phyloP scores from a whole-genome alignment of 2,888 invertebrate genomes.

The Cryptocheilus praepositus region DNA sequence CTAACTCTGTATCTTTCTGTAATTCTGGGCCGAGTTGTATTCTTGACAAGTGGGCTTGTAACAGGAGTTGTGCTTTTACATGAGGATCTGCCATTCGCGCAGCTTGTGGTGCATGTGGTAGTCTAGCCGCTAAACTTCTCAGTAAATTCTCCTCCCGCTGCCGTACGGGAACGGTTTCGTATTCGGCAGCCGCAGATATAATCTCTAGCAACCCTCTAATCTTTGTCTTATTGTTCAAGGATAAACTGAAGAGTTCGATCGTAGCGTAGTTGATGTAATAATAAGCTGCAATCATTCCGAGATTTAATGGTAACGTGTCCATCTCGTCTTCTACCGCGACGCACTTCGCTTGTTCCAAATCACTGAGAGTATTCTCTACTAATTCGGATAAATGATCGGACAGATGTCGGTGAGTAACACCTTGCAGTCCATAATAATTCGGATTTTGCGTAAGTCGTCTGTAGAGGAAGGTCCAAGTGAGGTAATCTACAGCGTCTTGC shows the following conservation, averaged over 20 bases:
- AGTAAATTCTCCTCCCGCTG: conserved; percentile 96
- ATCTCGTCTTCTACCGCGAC: conserved; percentile 98
- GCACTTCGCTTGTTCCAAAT: conserved; percentile 97
- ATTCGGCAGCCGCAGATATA: conserved; percentile 98
- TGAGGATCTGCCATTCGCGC: conserved; percentile 88
- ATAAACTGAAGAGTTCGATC: conserved; percentile 98
- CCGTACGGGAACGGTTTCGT: conserved; percentile 93
- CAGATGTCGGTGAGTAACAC: conserved; percentile 96
- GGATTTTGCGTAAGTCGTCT: conserved; percentile 98
- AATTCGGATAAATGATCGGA: conserved; percentile 99
- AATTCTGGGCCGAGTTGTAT: conserved; percentile 96
- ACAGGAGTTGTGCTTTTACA: conserved; percentile 94
- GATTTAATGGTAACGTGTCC: conserved; percentile 96
- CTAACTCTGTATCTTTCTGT: conserved; percentile 95
- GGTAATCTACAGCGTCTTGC: conserved; percentile 99
- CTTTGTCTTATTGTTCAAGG: conserved; percentile 97
- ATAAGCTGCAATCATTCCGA: conserved; percentile 99
- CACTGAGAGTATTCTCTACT: conserved; percentile 95
- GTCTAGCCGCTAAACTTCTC: conserved; percentile 80
- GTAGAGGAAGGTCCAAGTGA: conserved; percentile 99
- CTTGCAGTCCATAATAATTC: conserved; percentile 98
- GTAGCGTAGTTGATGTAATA: conserved; percentile 99
- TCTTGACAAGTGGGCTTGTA: conserved; percentile 97
- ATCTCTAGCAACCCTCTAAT: conserved; percentile 98
- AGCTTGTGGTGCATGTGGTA: conserved; percentile 77